phyloP scores from a whole-genome alignment of 2,888 invertebrate species.

The Nymphalis urticae region DNA sequence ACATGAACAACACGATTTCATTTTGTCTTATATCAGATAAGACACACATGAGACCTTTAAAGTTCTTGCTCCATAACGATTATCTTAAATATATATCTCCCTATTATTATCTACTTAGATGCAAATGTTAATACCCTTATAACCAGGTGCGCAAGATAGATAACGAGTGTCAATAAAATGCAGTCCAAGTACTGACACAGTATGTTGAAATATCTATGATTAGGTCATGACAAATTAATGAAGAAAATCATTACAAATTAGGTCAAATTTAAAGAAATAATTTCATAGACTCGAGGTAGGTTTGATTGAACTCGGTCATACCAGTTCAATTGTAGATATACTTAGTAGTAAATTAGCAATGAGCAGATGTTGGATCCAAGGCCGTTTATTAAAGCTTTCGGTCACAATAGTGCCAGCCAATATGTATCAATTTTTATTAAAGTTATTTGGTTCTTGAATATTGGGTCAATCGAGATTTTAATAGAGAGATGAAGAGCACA shows the following conservation, averaged over 20 bases:
- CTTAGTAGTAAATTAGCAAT: slow-evolving; percentile 42
- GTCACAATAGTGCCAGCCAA: slow-evolving; percentile 37
- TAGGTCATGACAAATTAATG: slow-evolving; percentile 33
- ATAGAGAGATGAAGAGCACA: slow-evolving; percentile 72
- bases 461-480: slow-evolving; percentile 61
- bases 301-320: slow-evolving; percentile 42
- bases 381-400: slow-evolving; percentile 42
- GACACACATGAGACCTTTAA: slow-evolving; percentile 14
- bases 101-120: slow-evolving; percentile 32
- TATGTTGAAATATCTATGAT: slow-evolving; percentile 22
- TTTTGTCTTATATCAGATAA: slow-evolving; percentile 1
- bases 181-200: neutral
- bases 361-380: slow-evolving; percentile 44
- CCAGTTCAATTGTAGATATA: slow-evolving; percentile 43
- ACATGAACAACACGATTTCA: neutral
- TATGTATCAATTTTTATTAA: slow-evolving; percentile 43
- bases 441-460: slow-evolving; percentile 49
- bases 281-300: slow-evolving; percentile 39
- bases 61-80: slow-evolving; percentile 23
- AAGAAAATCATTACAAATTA: slow-evolving; percentile 37
- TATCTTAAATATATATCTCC: slow-evolving; percentile 35
- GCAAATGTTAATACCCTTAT: slow-evolving; percentile 30
- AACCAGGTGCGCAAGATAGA: slow-evolving; percentile 29
- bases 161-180: slow-evolving; percentile 16
- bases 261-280: slow-evolving; percentile 40